phyloP scores from a whole-genome alignment of 2,797 vertebrate genomes.

The Enteromius argenteus region DNA sequence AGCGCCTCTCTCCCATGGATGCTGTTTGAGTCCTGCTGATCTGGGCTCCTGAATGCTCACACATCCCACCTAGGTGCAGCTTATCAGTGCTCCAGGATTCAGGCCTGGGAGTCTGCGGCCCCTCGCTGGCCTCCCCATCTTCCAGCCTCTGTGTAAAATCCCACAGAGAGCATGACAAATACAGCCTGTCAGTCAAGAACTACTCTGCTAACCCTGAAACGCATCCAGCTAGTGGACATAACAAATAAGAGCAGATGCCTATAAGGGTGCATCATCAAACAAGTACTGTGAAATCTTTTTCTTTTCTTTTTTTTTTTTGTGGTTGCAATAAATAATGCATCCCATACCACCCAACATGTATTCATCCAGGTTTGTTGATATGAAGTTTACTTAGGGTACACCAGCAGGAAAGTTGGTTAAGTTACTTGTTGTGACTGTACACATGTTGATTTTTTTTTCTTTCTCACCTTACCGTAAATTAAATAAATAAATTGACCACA shows the following conservation, averaged over 20 bases:
- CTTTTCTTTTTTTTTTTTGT: no score
- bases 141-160: slow-evolving; percentile 18
- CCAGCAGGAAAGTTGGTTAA: neutral
- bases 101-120: neutral
- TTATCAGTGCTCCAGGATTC: slow-evolving; percentile 30
- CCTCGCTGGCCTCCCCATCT: slow-evolving; percentile 1
- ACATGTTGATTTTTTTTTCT: neutral
- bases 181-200: slow-evolving; percentile 11
- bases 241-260: slow-evolving; percentile 2
- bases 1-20: slow-evolving; percentile 11
- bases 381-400: neutral
- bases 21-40: slow-evolving; percentile 12
- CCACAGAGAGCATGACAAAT: slow-evolving; percentile 14
- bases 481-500: no score
- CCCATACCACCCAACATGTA: neutral
- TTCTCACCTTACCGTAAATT: neutral
- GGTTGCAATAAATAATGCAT: slow-evolving; percentile 29
- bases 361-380: neutral
- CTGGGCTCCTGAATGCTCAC: neutral
- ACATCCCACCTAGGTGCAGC: neutral
- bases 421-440: neutral
- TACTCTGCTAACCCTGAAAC: neutral
- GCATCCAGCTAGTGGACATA: neutral
- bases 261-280: neutral
- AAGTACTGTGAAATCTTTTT: neutral